Evolutionary conservation across 2,797 vertebrate genomes (phyloP), one percentile per base, ranked within the genome.

Genomic region (Onychomys arenicola): DNA sequence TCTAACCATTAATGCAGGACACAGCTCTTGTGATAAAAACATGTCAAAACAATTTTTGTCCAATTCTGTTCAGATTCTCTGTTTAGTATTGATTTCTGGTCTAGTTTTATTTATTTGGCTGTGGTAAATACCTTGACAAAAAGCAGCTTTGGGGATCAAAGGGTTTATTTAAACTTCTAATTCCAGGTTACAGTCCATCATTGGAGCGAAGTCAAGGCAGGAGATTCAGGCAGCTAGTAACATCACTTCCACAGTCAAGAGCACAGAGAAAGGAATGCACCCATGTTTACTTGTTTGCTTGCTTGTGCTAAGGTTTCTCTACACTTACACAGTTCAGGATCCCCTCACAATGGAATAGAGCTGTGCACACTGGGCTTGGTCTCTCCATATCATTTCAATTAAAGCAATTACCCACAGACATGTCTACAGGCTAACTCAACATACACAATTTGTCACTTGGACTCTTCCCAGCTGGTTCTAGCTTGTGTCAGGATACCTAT

Each of bases 11-110:
- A 40, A 78, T 46, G 5, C 55, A 90, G 43, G 89, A 81, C 40
- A 77, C 6, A 84, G 40, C n/a, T 3, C 87, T 69, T 65, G 32
- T 85, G 27, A 84, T 10, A 5, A 76, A 85, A 91, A 96, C 67
- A 55, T 71, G 37, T 76, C 84, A 80, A 92, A 91, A 91, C 11
- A 32, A 63, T 87, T 88, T 89, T 76, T 92, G 27, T 65, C 57
- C 19, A 57, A 63, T 83, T 86, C 21, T 90, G 37, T 75, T 92
- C 61, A 89, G 27, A 37, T 83, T 92, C 87, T 65, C 93, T 89
- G 52, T 71, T 87, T 88, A 67, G 71, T 69, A 86, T 29, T 76
- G 17, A 84, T 49, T 84, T 84, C 29, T 65, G 29, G 17, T 65
- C 29, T 65, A 65, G 40, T 84, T 84, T 34, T 32, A 34, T 34